Conservation (phyloP, 2,113 vertebrate species). For the Phrynocephalus versicolor region DNA sequence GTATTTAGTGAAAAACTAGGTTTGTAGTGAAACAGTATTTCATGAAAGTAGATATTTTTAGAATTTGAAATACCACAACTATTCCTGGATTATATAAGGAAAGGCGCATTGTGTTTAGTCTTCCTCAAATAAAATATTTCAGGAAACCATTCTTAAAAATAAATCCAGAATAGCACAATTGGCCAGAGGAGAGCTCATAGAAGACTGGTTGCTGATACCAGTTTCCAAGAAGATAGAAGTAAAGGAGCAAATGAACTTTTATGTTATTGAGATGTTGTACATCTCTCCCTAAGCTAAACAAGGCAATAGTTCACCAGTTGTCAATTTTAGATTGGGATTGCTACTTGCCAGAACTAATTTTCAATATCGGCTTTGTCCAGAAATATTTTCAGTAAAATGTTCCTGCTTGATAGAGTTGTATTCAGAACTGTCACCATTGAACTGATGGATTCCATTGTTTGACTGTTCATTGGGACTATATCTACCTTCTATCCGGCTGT, state of each 20-base stretch:
- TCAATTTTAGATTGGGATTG: conserved; percentile 72
- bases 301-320: conserved; percentile 65
- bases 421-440: conserved; percentile 76
- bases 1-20: conserved; percentile 87
- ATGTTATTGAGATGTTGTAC: conserved; percentile 71
- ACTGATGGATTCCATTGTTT: conserved; percentile 75
- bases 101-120: conserved; percentile 82
- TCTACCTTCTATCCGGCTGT: conserved; percentile 78
- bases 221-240: conserved; percentile 66
- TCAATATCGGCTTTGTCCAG: conserved; percentile 74
- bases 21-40: conserved; percentile 89
- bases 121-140: conserved; percentile 79
- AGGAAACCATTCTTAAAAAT: conserved; percentile 77
- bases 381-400: conserved; percentile 80
- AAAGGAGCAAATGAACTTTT: conserved; percentile 62
- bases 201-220: conserved; percentile 68
- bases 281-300: conserved; percentile 66
- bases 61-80: conserved; percentile 83
- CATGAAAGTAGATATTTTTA: conserved; percentile 88
- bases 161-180: conserved; percentile 81
- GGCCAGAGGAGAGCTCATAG: conserved; percentile 78
- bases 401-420: conserved; percentile 77
- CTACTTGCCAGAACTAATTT: conserved; percentile 74
- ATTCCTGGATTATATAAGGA: conserved; percentile 83
- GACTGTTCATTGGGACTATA: conserved; percentile 76